Percentiles rank a stretch among this genome's conserved stretches.
Conservation (phyloP, 2,888 invertebrate species). For the Limnephilus auricula region DNA sequence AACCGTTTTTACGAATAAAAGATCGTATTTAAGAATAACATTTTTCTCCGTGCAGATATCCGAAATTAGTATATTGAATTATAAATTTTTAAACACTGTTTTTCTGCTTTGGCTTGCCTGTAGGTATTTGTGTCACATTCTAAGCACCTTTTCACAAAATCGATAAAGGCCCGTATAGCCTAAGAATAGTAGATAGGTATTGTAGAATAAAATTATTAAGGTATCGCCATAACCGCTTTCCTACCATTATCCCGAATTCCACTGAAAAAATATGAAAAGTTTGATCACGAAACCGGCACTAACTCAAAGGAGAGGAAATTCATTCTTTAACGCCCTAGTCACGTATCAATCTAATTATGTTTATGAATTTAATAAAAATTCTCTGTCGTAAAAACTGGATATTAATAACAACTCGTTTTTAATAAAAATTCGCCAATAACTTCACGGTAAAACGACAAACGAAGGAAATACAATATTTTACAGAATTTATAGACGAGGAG, state of each 20-base stretch:
- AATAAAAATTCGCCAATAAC: background rate
- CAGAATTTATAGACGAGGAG: background rate
- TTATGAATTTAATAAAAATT: background rate
- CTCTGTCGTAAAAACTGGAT: background rate
- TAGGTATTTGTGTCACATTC: background rate
- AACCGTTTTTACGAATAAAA: too few relatives aligned
- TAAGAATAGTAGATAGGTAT: background rate
- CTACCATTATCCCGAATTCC: background rate
- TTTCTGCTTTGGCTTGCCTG: background rate
- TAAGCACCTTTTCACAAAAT: background rate
- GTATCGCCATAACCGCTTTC: background rate
- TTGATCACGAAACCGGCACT: background rate
- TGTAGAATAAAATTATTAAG: background rate
- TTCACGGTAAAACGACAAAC: background rate
- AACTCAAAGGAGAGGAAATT: background rate
- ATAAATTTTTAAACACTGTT: background rate
- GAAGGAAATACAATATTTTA: background rate
- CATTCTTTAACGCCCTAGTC: background rate
- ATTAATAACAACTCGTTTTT: background rate
- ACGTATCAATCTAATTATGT: background rate
- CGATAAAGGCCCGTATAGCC: background rate
- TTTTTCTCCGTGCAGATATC: too few relatives aligned
- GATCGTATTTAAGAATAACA: too few relatives aligned
- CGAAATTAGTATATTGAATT: too few relatives aligned
- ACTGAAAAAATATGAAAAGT: background rate